These are phyloP conservation scores for Mus spretus DNA, from an alignment of 2,797 vertebrate species.

Conservation along the genomic window DNA sequence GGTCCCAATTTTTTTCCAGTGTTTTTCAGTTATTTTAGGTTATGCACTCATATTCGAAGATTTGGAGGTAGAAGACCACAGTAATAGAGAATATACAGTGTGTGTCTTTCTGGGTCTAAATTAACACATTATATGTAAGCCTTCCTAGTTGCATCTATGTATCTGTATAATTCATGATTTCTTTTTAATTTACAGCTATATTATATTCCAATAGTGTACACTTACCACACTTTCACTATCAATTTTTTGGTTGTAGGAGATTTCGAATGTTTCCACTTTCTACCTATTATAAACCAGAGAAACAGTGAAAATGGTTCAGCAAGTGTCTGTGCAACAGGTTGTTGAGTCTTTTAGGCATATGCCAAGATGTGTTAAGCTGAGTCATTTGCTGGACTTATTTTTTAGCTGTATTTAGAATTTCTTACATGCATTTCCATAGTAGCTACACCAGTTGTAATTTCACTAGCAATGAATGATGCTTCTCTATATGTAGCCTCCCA, in stretches of 20 bases:
- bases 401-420: background rate
- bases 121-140: background rate
- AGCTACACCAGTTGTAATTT: background rate
- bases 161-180: background rate
- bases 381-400: background rate
- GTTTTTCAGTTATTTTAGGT: background rate
- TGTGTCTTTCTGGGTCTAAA: background rate
- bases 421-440: background rate
- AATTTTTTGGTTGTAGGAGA: background rate
- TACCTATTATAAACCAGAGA: background rate
- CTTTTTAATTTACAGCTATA: background rate
- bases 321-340: background rate
- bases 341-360: background rate
- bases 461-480: background rate
- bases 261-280: background rate
- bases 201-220: background rate
- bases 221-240: background rate
- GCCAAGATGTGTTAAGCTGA: background rate
- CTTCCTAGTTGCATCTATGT: background rate
- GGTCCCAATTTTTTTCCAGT: background rate
- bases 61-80: background rate
- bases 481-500: background rate
- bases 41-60: background rate
- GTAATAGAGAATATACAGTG: background rate
- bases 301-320: background rate